Percentiles rank a stretch among this genome's conserved stretches.
Conservation (phyloP, 2,113 vertebrate genomes). For the Oreotrochilus melanogaster region DNA sequence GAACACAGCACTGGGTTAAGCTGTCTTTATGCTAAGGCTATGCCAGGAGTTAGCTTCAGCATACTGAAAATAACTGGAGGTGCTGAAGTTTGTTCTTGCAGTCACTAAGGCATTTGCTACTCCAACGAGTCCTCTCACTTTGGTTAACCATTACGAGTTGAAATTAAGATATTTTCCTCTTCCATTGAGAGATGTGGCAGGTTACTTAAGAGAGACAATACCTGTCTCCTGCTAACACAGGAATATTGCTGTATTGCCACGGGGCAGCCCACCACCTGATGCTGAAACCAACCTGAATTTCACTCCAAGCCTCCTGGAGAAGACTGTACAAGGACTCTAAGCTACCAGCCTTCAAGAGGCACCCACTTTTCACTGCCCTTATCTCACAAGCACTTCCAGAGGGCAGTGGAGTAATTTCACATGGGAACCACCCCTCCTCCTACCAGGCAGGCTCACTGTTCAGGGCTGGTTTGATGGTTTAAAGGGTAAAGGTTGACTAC, state of each 20-base stretch:
- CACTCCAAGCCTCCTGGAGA: background rate
- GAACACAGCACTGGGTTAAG: background rate
- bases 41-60: background rate
- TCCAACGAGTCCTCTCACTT: background rate
- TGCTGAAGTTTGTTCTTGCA: background rate
- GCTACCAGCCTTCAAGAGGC: background rate
- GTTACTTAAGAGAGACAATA: background rate
- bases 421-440: background rate
- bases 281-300: background rate
- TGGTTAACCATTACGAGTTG: background rate
- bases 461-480: background rate
- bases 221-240: background rate
- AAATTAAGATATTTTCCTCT: background rate
- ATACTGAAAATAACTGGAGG: background rate
- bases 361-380: background rate
- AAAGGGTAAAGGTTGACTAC: background rate
- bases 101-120: background rate
- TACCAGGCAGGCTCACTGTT: background rate
- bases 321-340: background rate
- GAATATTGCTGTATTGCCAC: background rate
- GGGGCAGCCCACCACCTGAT: background rate
- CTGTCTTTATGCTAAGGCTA: background rate
- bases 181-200: background rate
- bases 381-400: background rate
- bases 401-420: background rate